Conservation (phyloP, 2,113 vertebrate species). For the Misgurnus anguillicaudatus region DNA sequence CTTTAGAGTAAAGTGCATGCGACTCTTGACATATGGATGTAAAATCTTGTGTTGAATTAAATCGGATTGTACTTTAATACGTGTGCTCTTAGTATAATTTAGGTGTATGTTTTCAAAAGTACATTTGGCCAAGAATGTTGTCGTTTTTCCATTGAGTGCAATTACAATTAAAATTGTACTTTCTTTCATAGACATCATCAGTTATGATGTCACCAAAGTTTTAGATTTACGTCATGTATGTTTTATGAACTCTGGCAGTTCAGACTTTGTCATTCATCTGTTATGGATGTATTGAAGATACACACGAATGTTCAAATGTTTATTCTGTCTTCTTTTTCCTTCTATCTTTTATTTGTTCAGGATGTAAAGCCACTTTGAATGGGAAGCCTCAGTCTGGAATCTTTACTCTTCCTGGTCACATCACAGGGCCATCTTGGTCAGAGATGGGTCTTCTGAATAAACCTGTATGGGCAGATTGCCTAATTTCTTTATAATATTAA, state of each 20-base stretch:
- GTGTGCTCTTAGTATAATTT: too few relatives aligned
- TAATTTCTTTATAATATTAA: constrained; percentile 21
- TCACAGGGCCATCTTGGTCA: constrained; percentile 10
- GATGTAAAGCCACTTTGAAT: background rate
- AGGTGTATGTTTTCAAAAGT: background rate
- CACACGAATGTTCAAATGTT: too few relatives aligned
- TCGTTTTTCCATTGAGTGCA: background rate
- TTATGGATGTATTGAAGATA: background rate
- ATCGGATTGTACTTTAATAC: too few relatives aligned
- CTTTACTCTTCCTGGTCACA: constrained; percentile 18
- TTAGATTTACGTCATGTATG: background rate
- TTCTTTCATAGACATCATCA: background rate
- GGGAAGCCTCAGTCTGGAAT: background rate
- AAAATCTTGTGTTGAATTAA: too few relatives aligned
- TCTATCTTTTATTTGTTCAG: background rate
- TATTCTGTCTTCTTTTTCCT: background rate
- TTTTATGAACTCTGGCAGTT: background rate
- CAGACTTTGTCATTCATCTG: background rate
- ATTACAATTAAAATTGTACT: background rate
- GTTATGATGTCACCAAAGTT: background rate
- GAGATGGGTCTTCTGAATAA: constrained; percentile 28
- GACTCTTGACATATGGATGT: background rate
- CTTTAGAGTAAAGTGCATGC: background rate
- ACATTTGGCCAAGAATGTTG: background rate
- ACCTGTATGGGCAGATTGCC: background rate